These are phyloP conservation scores for Meriones unguiculatus DNA, from an alignment of 2,113 vertebrate genomes.

Conservation along the genomic window DNA sequence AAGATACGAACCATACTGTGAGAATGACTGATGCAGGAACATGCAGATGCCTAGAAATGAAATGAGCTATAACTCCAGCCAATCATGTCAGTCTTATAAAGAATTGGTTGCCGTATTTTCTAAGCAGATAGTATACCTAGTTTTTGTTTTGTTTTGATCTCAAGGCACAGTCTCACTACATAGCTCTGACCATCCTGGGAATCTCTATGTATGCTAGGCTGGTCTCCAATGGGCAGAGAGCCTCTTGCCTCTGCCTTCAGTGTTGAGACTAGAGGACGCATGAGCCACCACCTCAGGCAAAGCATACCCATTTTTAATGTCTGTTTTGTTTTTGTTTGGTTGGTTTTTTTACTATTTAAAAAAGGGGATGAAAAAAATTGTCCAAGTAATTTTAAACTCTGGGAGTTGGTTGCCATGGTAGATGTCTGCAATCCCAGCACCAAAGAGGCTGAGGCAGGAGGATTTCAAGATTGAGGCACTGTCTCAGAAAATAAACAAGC, in stretches of 20 bases:
- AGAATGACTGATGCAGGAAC: neutral
- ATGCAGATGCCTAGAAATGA: neutral
- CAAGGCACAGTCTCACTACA: neutral
- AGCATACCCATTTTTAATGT: neutral
- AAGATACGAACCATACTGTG: neutral
- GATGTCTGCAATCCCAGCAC: neutral
- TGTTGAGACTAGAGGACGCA: neutral
- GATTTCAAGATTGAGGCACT: neutral
- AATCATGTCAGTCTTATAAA: neutral
- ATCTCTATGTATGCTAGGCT: neutral
- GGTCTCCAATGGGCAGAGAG: neutral
- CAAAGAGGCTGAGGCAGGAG: neutral
- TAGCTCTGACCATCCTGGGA: neutral
- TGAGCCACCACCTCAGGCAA: neutral
- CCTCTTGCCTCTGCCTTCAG: neutral
- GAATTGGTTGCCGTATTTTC: neutral
- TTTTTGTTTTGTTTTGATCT: neutral
- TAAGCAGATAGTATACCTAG: neutral
- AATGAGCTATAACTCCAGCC: neutral
- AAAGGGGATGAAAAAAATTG: neutral
- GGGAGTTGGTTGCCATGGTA: no score
- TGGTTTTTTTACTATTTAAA: neutral
- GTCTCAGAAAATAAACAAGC: neutral
- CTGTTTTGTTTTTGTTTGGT: neutral
- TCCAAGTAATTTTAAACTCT: constrained; percentile 45